Base-by-base conservation (phyloP, 1,140 invertebrate genomes). In the Sitobion miscanthi region DNA sequence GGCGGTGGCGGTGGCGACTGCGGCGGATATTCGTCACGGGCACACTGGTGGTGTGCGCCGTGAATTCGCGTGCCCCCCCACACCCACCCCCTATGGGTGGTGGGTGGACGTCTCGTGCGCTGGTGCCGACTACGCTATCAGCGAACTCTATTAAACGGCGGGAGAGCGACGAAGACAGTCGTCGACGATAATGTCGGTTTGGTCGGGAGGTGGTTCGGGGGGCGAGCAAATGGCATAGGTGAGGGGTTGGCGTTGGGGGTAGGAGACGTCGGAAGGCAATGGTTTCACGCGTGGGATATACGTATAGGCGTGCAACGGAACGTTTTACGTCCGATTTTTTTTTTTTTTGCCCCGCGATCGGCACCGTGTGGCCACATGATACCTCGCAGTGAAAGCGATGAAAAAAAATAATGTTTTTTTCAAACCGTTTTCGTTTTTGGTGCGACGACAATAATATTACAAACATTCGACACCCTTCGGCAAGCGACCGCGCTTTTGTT, bases 101-200 rank as follows among this genome's bases (percentile, higher is more conserved):
- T 42, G 35, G 82, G 82, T 77, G 82, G 52, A 38, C 21, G 52
- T 57, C 5, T 25, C 21, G 49, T 11, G 30, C 35, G 30, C 47
- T 57, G 86, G n/a, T 45, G 42, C 62, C 45, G 89, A n/a, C 42
- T 42, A 42, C 45, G 90, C 91, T 83, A 83, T 82, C 91, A 92
- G 91, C 91, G 91, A 92, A 92, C 91, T 92, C 91, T 92, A 38
- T 92, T 83, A 57, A 90, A 54, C 47, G 45, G 45, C 9, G 25
- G 11, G 21, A 38, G n/a, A 54, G 45, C n/a, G 91, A 49, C 90
- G 45, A 23, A 42, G 57, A n/a, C 23, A 77, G 57, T 30, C 62
- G 62, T 35, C 90, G 38, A 20, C n/a, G 52, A 83, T 83, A 38
- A 77, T n/a, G 62, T 77, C 7, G 38, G 35, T 38, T 52, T 47